Evolutionary conservation across 2,797 vertebrate genomes (phyloP).

Genomic region (Leptodactylus fallax): DNA sequence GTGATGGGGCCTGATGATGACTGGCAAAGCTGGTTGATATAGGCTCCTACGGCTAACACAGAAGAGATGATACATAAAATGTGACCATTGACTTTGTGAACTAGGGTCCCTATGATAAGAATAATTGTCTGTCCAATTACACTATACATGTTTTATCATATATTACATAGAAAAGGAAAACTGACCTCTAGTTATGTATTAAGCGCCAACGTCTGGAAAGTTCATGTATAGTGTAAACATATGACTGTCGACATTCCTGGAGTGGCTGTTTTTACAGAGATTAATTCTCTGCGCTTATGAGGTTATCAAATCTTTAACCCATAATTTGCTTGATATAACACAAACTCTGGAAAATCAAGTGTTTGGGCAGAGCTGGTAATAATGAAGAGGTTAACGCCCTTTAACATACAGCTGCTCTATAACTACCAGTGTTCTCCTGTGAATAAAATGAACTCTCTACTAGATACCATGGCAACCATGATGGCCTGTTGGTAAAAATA

Average conservation of each 20-base stretch:
- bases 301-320: constrained; percentile 4
- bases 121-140: no score
- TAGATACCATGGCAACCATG: constrained; percentile 36
- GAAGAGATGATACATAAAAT: no score
- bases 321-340: neutral
- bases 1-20: no score
- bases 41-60: no score
- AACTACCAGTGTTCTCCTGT: constrained; percentile 24
- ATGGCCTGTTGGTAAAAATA: constrained; percentile 52
- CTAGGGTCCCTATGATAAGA: no score
- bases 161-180: no score
- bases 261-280: neutral
- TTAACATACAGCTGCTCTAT: neutral
- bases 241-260: neutral
- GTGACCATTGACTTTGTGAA: no score
- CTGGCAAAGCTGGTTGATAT: no score
- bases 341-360: neutral
- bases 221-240: neutral
- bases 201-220: no score
- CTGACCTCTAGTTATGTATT: no score
- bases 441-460: constrained; percentile 31
- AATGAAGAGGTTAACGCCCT: neutral
- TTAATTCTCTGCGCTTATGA: no score
- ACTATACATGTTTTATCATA: no score
- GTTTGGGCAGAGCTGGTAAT: neutral